Base-by-base conservation (phyloP, 2,797 vertebrate genomes). In the Leptoclinus maculatus region DNA sequence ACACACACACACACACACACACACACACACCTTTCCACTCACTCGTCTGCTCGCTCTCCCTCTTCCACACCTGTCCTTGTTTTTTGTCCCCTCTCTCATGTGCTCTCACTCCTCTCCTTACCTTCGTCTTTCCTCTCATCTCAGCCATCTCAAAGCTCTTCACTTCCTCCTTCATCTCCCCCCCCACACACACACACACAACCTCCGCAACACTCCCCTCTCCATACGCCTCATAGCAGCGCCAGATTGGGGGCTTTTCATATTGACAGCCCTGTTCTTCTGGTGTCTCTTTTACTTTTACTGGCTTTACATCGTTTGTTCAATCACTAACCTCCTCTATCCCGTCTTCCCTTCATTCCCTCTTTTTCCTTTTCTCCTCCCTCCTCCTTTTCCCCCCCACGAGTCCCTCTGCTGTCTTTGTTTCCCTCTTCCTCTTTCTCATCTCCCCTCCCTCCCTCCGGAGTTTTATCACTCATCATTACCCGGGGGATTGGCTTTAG, bases 401-500 rank as follows among this genome's bases (percentile, higher is more conserved):
- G 6, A 72, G 59, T 78, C 73, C 64, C 85, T 80, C 53, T 59
- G 39, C 25, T 2, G 43, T 86, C 88, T 89, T 86, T 87, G 76
- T 88, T 82, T 82, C 67, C 51, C 43, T 78, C 78, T 63, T 83
- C 74, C 67, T 75, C 54, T 79, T 41, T 73, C 51, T 74, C 76
- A 57, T 67, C 80, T 74, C 39, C 58, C 58, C 76, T 60, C 71
- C 71, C 41, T 67, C 64, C 77, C 78, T 51, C 77, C 69, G 60
- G 73, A 85, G 85, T 89, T 95, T 94, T 94, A 94, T 95, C 93
- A 91, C 91, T 93, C 91, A 89, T 94, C 91, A 93, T 95, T 94
- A 93, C 92, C 89, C 88, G 56, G 89, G 89, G 94, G 84, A 95
- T 92, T 94, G 93, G 90, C 91, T 94, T 92, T 93, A 92, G 94